Percentiles rank a stretch among this genome's conserved stretches.
phyloP scores from a whole-genome alignment of 2,888 invertebrate genomes.

The Xanthostigma xanthostigma region DNA sequence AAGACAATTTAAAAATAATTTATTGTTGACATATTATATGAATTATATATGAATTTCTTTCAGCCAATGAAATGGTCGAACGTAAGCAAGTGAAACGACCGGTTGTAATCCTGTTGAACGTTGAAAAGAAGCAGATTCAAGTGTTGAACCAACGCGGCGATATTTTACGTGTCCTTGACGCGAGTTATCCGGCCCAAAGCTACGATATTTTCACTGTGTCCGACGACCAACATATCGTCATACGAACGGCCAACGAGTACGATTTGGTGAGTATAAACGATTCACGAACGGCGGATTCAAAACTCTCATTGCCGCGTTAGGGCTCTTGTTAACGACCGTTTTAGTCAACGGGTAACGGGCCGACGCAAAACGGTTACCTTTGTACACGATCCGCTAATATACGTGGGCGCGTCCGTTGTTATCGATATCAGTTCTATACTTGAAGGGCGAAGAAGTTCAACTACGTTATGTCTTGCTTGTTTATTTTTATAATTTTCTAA shows the following conservation, averaged over 20 bases:
- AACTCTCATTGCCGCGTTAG: neutral
- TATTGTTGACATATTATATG: neutral
- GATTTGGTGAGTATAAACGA: slow-evolving; percentile 30
- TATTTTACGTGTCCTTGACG: slow-evolving; percentile 30
- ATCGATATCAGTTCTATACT: too few relatives aligned
- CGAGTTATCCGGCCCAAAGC: slow-evolving; percentile 14
- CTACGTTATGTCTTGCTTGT: too few relatives aligned
- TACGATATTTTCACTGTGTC: slow-evolving; percentile 23
- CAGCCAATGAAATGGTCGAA: slow-evolving; percentile 29
- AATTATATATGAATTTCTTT: slow-evolving; percentile 3
- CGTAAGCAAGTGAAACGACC: slow-evolving; percentile 21
- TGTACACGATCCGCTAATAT: too few relatives aligned
- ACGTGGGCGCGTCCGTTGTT: too few relatives aligned
- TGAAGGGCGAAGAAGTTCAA: too few relatives aligned
- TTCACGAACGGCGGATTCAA: neutral
- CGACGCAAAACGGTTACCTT: too few relatives aligned
- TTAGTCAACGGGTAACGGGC: too few relatives aligned
- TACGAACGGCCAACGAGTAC: slow-evolving; percentile 33
- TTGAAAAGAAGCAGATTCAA: slow-evolving; percentile 23
- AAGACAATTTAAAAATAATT: too few relatives aligned
- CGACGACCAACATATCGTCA: slow-evolving; percentile 25
- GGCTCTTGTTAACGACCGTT: too few relatives aligned
- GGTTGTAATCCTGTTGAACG: slow-evolving; percentile 26
- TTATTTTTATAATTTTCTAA: too few relatives aligned
- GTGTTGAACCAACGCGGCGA: slow-evolving; percentile 26